Evolutionary conservation across 2,888 invertebrate species (phyloP).

Genomic region (Drosophila leonis): DNA sequence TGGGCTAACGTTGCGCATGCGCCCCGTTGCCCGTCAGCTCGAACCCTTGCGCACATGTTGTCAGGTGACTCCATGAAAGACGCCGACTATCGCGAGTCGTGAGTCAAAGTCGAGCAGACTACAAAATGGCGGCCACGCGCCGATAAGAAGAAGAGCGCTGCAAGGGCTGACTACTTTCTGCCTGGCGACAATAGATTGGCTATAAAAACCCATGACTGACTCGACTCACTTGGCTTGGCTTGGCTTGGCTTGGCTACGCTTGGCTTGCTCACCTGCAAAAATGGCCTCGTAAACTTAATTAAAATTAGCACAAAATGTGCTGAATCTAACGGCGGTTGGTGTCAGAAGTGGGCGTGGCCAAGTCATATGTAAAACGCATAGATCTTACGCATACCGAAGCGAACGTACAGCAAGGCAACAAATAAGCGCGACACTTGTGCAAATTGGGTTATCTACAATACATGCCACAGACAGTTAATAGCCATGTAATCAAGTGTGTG

Average conservation of each 20-base stretch:
- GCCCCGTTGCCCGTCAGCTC: neutral
- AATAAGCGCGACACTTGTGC: constrained; percentile 61
- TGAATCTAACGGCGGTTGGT: constrained; percentile 1
- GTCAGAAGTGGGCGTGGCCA: constrained; percentile 29
- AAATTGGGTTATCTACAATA: constrained; percentile 75
- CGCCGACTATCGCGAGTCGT: neutral
- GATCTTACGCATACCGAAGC: constrained; percentile 8
- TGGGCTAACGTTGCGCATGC: neutral
- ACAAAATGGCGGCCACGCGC: constrained; percentile 37
- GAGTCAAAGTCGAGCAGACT: constrained; percentile 4
- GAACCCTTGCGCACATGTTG: neutral
- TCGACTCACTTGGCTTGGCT: constrained; percentile 1
- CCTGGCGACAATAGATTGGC: constrained; percentile 21
- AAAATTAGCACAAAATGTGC: constrained; percentile 50
- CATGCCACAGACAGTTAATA: constrained; percentile 29
- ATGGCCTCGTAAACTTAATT: constrained; percentile 58
- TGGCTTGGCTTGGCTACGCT: neutral
- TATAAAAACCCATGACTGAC: constrained; percentile 66
- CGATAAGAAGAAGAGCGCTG: constrained; percentile 12
- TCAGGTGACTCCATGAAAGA: constrained; percentile 1
- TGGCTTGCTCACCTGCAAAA: constrained; percentile 29
- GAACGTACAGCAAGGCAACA: neutral
- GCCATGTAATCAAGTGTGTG: constrained; percentile 20
- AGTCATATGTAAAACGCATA: constrained; percentile 12
- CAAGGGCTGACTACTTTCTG: neutral